Evolutionary conservation across 2,113 vertebrate genomes (phyloP).

Genomic region (Tragelaphus scriptus): DNA sequence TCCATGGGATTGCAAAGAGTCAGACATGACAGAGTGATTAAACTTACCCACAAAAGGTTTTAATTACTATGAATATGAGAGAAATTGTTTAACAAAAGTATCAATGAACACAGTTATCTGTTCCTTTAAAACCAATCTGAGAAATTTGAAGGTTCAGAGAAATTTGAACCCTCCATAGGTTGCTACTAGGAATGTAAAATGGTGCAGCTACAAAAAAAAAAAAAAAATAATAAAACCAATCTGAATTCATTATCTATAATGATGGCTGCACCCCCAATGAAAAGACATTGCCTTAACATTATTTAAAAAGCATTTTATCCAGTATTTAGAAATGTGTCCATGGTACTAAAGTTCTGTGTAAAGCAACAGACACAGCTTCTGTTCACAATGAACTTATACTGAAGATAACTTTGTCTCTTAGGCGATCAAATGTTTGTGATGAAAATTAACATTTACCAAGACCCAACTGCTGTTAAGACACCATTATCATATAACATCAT

Average conservation of each 20-base stretch:
- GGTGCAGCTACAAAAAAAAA: too few relatives aligned
- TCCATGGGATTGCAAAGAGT: neutral
- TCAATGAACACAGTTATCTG: neutral
- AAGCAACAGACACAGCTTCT: neutral
- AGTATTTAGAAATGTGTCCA: neutral
- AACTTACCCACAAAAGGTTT: neutral
- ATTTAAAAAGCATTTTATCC: conserved; percentile 11
- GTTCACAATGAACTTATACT: neutral
- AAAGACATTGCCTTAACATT: neutral
- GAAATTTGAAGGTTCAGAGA: too few relatives aligned
- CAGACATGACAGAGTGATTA: neutral
- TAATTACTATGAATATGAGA: neutral
- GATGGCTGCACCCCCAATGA: neutral
- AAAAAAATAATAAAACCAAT: neutral
- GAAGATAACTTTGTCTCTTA: neutral
- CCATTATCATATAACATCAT: neutral
- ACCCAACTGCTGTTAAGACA: neutral
- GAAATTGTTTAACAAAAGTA: neutral
- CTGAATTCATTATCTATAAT: neutral
- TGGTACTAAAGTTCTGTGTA: neutral
- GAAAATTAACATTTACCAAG: neutral
- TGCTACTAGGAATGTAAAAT: too few relatives aligned
- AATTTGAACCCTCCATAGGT: too few relatives aligned
- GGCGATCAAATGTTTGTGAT: neutral
- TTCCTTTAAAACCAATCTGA: conserved; percentile 30